Conservation (phyloP, 2,797 vertebrate species). For the Tamandua tetradactyla region DNA sequence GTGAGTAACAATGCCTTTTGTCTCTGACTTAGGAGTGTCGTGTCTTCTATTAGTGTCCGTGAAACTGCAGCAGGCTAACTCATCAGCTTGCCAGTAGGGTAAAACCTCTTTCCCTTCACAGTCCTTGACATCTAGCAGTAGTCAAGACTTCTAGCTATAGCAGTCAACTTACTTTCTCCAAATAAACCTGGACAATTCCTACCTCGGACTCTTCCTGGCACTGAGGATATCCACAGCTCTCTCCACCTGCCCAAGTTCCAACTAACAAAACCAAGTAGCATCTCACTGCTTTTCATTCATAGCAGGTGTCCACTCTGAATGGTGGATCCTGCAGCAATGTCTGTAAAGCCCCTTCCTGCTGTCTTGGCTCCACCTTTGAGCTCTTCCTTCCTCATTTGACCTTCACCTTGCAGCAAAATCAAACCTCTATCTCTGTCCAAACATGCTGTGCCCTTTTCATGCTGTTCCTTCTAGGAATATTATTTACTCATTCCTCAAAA, state of each 20-base stretch:
- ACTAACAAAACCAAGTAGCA: neutral
- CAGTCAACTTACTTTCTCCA: neutral
- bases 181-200: neutral
- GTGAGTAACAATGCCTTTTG: neutral
- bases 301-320: neutral
- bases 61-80: neutral
- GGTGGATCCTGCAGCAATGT: neutral
- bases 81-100: neutral
- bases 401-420: neutral
- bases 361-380: neutral
- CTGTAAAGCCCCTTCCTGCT: neutral
- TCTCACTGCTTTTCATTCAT: neutral
- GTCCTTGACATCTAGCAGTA: neutral
- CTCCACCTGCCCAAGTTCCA: neutral
- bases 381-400: neutral
- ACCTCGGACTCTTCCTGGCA: neutral
- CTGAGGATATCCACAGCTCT: neutral
- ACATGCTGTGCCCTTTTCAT: neutral
- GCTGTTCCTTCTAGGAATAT: neutral
- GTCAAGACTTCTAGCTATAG: neutral
- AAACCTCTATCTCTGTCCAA: neutral
- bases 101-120: neutral
- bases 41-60: neutral
- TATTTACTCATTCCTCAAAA: neutral
- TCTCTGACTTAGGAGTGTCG: no score